Base-by-base conservation (phyloP, 2,113 vertebrate species). In the Mirounga angustirostris region DNA sequence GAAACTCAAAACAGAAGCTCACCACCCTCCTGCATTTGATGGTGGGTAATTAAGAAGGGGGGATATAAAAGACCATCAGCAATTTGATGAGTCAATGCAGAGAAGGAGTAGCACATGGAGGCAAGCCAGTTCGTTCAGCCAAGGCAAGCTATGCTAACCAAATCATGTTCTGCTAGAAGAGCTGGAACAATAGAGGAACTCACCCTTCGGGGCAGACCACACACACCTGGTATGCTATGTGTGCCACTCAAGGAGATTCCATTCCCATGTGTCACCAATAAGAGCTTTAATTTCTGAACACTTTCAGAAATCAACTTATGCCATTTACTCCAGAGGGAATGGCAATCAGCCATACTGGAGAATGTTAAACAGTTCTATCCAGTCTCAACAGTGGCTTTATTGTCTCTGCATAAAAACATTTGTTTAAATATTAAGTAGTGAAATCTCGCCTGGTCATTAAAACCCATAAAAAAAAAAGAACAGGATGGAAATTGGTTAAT, bases 1-100 rank as follows among this genome's bases (percentile, higher is more conserved):
- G 81, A 96, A 97, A 93, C 83, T 97, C 71, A 91, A 18, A 81
- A 74, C 5, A 22, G 69, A 96, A 98, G 97, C 93, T 69, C 78
- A 50, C 96, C 26, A 95, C 71, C 94, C 96, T 3, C 0, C 5
- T 61, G 97, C 36, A 91, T 99, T 98, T 98, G 98, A 98, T 98
- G 97, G 95, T 5, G 87, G 87, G 59, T 97, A 97, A 98, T 98
- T 98, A 97, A 97, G 95, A 95, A 67, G 54, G 16, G 26, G 5
- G 4, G 8, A 96, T 98, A 85, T 97, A 96, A 97, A 97, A 97
- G 86, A 46, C 84, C 92, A 92, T 33, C 80, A 86, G 94, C 97
- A 98, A 98, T 96, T 84, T 91, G 96, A 95, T 98, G 98, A 97
- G 96, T 98, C 98, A 98, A 52, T 0, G 89, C 96, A 59, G 91